Base-by-base conservation (phyloP, 2,113 vertebrate genomes). In the Thamnaconus septentrionalis region DNA sequence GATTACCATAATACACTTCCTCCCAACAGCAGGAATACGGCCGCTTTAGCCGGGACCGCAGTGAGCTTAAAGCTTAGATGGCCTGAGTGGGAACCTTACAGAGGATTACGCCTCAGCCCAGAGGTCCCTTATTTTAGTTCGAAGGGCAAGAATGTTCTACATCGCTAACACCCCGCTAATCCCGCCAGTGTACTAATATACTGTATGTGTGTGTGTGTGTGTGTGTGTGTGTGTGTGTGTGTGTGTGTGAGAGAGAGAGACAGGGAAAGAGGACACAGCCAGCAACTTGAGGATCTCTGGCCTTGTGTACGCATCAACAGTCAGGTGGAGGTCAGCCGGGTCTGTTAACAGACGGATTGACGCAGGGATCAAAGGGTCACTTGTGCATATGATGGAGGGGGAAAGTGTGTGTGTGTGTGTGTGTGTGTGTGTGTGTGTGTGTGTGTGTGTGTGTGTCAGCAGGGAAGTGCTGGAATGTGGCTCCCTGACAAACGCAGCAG, bases 271-370 rank as follows among this genome's bases (percentile, higher is more conserved):
- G 48, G 56, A 56, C 31, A 66, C 59, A 62, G 53, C 65, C 44
- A 40, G 56, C 66, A 61, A 55, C 12, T 76, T 52, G 47, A 67
- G 75, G 71, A 48, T 54, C 73, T 64, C 43, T 5, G 40, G 50
- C 47, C 39, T 57, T 81, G 78, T 81, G 65, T 72, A 66, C 51
- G 71, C 60, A 69, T 85, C 79, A 87, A 77, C 79, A 76, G 69
- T 77, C 76, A 80, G 80, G 70, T 81, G 57, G 71, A 76, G 82
- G 76, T 85, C 74, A 73, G 61, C 60, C n/a, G 69, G 75, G 61
- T 76, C 56, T 74, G 78, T 58, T 71, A 83, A 79, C 84, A 87
- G 85, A 85, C 68, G 80, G 74, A 83, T 82, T 83, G 87, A 81
- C 53, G 40, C 56, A 10, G 48, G 66, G 72, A 80, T 80, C 71